Evolutionary conservation across 1,140 invertebrate genomes (phyloP).

Genomic region (Eriocheir sinensis): DNA sequence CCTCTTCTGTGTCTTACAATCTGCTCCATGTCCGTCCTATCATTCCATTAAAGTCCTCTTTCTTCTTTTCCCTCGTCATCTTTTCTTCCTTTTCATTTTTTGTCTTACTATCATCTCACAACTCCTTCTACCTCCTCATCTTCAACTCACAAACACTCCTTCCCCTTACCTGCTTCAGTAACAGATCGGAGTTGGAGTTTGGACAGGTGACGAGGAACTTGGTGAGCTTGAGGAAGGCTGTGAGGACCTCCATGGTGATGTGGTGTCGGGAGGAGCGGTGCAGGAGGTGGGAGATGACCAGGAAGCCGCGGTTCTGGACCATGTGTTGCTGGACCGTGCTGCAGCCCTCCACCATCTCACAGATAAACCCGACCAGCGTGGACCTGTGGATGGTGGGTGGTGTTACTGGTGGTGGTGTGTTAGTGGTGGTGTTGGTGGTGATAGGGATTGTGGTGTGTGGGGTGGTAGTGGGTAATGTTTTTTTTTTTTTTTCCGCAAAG

Average conservation of each 20-base stretch:
- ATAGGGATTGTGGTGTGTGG: background rate
- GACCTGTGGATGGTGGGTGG: conserved; percentile 86
- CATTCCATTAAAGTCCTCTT: too few relatives aligned
- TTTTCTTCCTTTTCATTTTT: too few relatives aligned
- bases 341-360: conserved; percentile 97
- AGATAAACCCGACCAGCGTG: conserved; percentile 97
- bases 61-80: too few relatives aligned
- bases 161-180: conserved; percentile 99
- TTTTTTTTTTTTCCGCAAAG: too few relatives aligned
- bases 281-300: conserved; percentile 98
- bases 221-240: conserved; percentile 96
- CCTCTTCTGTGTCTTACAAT: too few relatives aligned
- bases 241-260: conserved; percentile 95
- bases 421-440: background rate
- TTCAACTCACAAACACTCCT: conserved; percentile 78
- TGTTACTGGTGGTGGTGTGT: background rate
- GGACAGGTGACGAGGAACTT: conserved; percentile 98
- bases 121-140: too few relatives aligned
- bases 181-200: conserved; percentile 94
- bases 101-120: too few relatives aligned
- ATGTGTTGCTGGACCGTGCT: conserved; percentile 99
- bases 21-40: too few relatives aligned
- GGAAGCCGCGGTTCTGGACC: conserved; percentile 98
- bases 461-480: too few relatives aligned
- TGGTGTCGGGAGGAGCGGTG: conserved; percentile 93